Percentiles rank a stretch among this genome's conserved stretches.
These are phyloP conservation scores for Enteromius paludinosus DNA, from an alignment of 2,797 vertebrate species.

Conservation along the genomic window DNA sequence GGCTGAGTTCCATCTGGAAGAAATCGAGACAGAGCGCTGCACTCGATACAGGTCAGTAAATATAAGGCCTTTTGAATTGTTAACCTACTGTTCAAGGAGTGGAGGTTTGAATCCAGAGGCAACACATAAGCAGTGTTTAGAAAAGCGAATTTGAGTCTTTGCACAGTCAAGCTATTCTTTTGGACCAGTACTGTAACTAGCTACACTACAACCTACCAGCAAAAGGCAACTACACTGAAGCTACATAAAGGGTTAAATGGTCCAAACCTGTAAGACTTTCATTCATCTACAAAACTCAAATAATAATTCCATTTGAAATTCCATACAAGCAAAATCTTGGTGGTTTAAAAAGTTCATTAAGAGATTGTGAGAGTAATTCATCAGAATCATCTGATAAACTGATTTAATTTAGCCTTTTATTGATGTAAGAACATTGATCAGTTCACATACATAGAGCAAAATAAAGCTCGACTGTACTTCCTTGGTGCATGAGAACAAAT, in stretches of 20 bases:
- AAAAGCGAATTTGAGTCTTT: neutral
- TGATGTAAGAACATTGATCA: neutral
- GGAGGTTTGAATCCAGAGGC: neutral
- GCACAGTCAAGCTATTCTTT: neutral
- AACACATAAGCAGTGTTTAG: neutral
- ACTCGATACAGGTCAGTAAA: constrained; percentile 83
- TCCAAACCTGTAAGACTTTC: neutral
- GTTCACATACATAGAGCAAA: neutral
- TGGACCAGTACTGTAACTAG: neutral
- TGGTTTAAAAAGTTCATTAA: too few relatives aligned
- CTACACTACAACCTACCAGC: neutral
- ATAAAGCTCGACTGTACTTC: neutral
- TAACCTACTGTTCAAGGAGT: neutral
- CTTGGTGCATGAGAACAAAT: neutral
- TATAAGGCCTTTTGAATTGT: neutral
- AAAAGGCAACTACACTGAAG: neutral
- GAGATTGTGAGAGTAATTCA: too few relatives aligned
- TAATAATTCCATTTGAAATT: too few relatives aligned
- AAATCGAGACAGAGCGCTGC: constrained; percentile 86
- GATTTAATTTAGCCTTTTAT: neutral
- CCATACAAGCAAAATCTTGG: too few relatives aligned
- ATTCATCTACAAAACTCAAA: neutral
- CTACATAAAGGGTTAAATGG: neutral
- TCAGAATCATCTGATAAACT: neutral
- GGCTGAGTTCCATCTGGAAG: constrained; percentile 96